Evolutionary conservation across 2,888 invertebrate species (phyloP).

Genomic region (Anagyrus pseudococci): DNA sequence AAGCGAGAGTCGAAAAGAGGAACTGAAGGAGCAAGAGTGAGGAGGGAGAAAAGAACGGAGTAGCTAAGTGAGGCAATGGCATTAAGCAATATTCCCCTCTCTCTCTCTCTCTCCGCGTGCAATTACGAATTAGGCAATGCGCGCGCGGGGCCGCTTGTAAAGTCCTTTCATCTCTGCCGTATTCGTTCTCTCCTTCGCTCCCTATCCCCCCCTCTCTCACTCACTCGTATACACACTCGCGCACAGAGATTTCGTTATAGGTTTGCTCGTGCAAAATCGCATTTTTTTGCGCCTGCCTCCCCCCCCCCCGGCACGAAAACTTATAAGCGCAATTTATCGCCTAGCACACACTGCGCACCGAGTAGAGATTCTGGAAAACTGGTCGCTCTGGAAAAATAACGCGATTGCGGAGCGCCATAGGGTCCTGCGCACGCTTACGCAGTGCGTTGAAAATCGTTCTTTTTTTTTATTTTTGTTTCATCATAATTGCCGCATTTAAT

Average conservation of each 20-base stretch:
- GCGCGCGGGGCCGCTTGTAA: slow-evolving; percentile 10
- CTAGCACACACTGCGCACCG: too few species aligned
- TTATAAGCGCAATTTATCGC: too few species aligned
- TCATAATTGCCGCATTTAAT: too few species aligned
- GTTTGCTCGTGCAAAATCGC: slow-evolving; percentile 19
- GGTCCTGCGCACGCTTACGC: too few species aligned
- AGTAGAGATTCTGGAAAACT: too few species aligned
- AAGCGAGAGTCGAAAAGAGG: background rate
- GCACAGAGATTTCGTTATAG: slow-evolving; percentile 15
- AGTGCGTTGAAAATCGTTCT: too few species aligned
- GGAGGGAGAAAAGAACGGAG: slow-evolving; percentile 10
- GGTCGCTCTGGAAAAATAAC: too few species aligned
- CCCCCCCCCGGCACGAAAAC: too few species aligned
- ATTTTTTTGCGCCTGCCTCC: background rate
- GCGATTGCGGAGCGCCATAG: too few species aligned
- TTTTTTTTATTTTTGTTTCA: too few species aligned
- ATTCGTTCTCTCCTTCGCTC: background rate
- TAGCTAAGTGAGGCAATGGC: slow-evolving; percentile 31
- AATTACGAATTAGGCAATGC: slow-evolving; percentile 39
- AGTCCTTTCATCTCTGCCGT: slow-evolving; percentile 36
- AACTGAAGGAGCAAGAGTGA: background rate
- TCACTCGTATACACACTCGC: background rate
- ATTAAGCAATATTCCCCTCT: slow-evolving; percentile 31
- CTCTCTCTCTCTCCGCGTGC: too few species aligned
- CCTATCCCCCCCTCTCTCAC: slow-evolving; percentile 10